Percentiles rank a stretch among this genome's conserved stretches.
Evolutionary conservation across 2,113 vertebrate species (phyloP).

Genomic region (Chloropsis cyanopogon): DNA sequence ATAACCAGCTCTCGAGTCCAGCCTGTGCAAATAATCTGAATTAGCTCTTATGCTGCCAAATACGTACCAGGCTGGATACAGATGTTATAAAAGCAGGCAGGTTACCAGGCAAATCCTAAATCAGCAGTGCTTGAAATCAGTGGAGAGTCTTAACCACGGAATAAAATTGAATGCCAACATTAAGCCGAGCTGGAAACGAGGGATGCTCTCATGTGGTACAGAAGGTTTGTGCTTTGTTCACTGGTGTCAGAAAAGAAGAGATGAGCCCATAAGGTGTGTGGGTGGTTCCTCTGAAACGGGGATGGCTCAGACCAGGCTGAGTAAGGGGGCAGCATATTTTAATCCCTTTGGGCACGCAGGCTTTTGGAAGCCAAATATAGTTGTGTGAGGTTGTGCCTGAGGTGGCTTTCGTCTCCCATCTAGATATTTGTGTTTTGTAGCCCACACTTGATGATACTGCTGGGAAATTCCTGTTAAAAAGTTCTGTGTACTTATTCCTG

Average conservation of each 20-base stretch:
- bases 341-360: background rate
- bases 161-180: background rate
- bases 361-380: background rate
- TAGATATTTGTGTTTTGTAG: background rate
- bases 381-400: background rate
- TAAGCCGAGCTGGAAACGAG: background rate
- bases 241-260: background rate
- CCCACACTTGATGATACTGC: background rate
- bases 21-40: background rate
- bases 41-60: background rate
- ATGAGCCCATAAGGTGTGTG: background rate
- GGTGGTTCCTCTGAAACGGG: background rate
- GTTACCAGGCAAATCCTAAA: background rate
- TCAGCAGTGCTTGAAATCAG: constrained; percentile 13
- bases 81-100: background rate
- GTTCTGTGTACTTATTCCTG: background rate
- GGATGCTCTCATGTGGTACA: background rate
- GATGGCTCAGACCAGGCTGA: constrained; percentile 32
- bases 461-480: background rate
- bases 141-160: background rate
- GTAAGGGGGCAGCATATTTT: background rate
- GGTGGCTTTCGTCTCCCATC: background rate
- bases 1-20: background rate
- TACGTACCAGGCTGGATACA: background rate
- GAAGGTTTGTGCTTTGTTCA: background rate